Base-by-base conservation (phyloP, 2,888 invertebrate species). In the Carpatolechia fugitivella region DNA sequence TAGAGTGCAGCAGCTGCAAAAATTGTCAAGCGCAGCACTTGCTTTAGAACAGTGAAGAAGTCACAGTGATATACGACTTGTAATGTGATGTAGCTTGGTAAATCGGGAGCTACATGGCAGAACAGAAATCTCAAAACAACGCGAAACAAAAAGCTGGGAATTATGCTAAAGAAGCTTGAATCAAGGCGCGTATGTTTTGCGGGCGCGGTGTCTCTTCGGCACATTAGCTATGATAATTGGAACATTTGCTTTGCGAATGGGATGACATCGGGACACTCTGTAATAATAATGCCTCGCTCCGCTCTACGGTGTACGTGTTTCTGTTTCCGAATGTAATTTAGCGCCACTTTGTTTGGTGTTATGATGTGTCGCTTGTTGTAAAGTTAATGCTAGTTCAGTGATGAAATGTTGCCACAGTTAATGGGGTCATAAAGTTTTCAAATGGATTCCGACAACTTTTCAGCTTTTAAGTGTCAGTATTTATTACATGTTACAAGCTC, bases 211-310 rank as follows among this genome's bases (percentile, higher is more conserved):
- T 64, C 57, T 78, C 74, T 74, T 76, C 44, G 44, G 72, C 70
- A 75, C 85, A 85, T 87, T 86, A 85, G 80, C 76, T 87, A 87
- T 85, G 86, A 87, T 85, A 87, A 87, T 85, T 86, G 84, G 83
- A 76, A 84, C 85, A 85, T 87, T 86, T 83, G 83, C 83, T 82
- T 82, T 78, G 81, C 77, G 80, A 78, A 78, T 78, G 76, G 73
- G 73, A 80, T 76, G 80, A 77, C 78, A 80, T 77, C 68, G 76
- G 68, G 64, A 66, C 64, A 70, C 62, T 68, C 60, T 63, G 67
- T 77, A 73, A 74, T 80, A 78, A 76, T 76, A 78, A 74, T 64
- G 67, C 65, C 64, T 18, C 62, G 60, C 63, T 66, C 67, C 65
- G 69, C 70, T 74, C 1, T 70, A 70, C 66, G 65, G 70, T 74